Evolutionary conservation across 2,888 invertebrate species (phyloP).

Genomic region (Epirrita christyi): DNA sequence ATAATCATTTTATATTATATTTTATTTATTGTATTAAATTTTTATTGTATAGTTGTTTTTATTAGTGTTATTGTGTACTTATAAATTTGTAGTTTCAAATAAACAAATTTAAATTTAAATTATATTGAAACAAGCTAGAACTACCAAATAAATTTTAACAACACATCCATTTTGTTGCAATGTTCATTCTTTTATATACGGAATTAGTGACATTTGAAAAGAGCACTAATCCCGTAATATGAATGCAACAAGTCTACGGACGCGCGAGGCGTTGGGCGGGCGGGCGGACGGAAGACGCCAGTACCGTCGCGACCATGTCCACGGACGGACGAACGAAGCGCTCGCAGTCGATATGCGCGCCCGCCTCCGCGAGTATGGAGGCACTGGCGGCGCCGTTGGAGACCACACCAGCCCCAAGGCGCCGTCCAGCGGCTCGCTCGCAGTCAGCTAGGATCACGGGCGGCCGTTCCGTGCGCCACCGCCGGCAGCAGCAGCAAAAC

Average conservation of each 20-base stretch:
- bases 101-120: constrained; percentile 5
- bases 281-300: constrained; percentile 55
- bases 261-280: constrained; percentile 43
- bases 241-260: constrained; percentile 75
- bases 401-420: constrained; percentile 84
- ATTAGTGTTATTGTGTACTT: no score
- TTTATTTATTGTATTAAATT: no score
- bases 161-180: not conserved
- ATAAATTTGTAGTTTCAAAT: no score
- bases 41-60: no score
- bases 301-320: constrained; percentile 85
- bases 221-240: constrained; percentile 60
- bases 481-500: constrained; percentile 75
- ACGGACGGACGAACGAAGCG: constrained; percentile 88
- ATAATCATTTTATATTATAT: no score
- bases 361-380: constrained; percentile 88
- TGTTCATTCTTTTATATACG: constrained; percentile 47
- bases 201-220: constrained; percentile 66
- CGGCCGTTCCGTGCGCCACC: constrained; percentile 83
- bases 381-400: constrained; percentile 83
- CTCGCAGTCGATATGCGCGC: constrained; percentile 91
- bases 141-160: not conserved
- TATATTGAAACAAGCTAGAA: not conserved
- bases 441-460: constrained; percentile 90
- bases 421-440: constrained; percentile 89